These are phyloP conservation scores for Drosophila sordidapex DNA, from an alignment of 2,888 invertebrate genomes.

Conservation along the genomic window DNA sequence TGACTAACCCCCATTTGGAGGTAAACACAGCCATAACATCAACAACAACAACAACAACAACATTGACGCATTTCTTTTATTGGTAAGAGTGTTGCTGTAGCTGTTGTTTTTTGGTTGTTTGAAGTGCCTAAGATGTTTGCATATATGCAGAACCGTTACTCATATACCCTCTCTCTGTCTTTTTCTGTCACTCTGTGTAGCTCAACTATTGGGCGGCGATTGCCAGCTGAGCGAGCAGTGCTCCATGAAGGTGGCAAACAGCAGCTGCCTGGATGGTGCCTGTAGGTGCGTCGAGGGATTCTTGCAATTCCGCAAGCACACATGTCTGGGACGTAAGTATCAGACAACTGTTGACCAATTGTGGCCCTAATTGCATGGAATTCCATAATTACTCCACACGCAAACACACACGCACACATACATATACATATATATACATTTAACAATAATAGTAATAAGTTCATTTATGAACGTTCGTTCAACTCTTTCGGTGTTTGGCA, in stretches of 20 bases:
- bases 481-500: constrained; percentile 61
- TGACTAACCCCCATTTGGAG: constrained; percentile 55
- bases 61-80: constrained; percentile 13
- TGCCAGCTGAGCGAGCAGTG: constrained; percentile 94
- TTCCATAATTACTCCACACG: constrained; percentile 30
- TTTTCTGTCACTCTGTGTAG: constrained; percentile 29
- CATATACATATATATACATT: neutral
- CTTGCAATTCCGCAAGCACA: constrained; percentile 94
- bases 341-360: constrained; percentile 70
- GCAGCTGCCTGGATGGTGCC: constrained; percentile 92
- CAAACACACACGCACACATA: neutral
- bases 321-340: constrained; percentile 95
- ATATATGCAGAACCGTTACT: constrained; percentile 49
- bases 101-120: constrained; percentile 14
- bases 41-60: constrained; percentile 5
- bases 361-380: constrained; percentile 72
- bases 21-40: constrained; percentile 13
- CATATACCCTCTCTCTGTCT: constrained; percentile 9
- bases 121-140: constrained; percentile 34
- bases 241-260: constrained; percentile 94
- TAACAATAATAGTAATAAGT: constrained; percentile 26
- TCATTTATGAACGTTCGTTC: constrained; percentile 29
- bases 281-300: constrained; percentile 94
- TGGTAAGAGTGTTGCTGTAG: constrained; percentile 18
- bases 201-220: constrained; percentile 88